Conservation (phyloP, 2,888 invertebrate genomes). For the Melitaea athalia region DNA sequence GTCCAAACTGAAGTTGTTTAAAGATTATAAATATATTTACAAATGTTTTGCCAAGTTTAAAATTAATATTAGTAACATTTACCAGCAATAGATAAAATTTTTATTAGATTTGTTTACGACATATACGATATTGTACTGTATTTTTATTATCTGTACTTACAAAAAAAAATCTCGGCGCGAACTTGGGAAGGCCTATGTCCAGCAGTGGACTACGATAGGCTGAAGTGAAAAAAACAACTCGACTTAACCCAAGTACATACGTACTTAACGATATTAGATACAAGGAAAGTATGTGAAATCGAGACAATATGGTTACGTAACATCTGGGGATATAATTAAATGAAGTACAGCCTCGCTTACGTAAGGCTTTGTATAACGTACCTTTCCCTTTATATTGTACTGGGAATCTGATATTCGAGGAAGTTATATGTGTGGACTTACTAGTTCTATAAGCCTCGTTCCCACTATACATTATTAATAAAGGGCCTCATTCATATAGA, state of each 20-base stretch:
- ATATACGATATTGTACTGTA: too few relatives aligned
- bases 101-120: too few relatives aligned
- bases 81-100: too few relatives aligned
- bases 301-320: slow-evolving; percentile 39
- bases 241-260: background rate
- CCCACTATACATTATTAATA: background rate
- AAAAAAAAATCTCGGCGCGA: too few relatives aligned
- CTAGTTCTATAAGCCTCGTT: background rate
- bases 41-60: too few relatives aligned
- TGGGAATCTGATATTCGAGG: slow-evolving; percentile 2
- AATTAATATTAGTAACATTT: too few relatives aligned
- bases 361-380: slow-evolving; percentile 25
- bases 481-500: background rate
- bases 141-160: too few relatives aligned
- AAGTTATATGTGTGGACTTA: background rate
- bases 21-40: too few relatives aligned
- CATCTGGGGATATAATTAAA: slow-evolving; percentile 37
- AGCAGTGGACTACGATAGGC: too few relatives aligned
- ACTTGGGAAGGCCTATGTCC: too few relatives aligned
- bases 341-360: slow-evolving; percentile 25
- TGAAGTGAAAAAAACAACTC: background rate
- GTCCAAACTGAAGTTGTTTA: too few relatives aligned
- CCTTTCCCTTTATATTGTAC: slow-evolving; percentile 23
- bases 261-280: slow-evolving; percentile 2
- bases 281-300: slow-evolving; percentile 38